Percentiles rank a stretch among this genome's conserved stretches.
Conservation (phyloP, 2,888 invertebrate genomes). For the Drosophila pegasa region DNA sequence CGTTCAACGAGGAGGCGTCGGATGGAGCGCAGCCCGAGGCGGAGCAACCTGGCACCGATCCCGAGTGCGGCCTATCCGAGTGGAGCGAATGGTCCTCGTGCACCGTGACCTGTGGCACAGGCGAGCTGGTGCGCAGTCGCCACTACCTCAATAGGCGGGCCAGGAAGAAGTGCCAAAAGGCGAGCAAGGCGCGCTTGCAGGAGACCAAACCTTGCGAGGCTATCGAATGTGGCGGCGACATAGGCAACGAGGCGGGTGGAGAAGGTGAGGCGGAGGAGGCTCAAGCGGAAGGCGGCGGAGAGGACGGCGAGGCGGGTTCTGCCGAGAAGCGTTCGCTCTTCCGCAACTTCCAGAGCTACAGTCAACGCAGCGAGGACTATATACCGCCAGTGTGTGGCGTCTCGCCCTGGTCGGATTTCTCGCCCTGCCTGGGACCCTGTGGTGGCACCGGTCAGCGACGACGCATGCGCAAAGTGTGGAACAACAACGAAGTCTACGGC, state of each 20-base stretch:
- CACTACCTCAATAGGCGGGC: conserved; percentile 88
- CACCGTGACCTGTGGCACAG: conserved; percentile 89
- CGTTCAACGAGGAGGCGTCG: conserved; percentile 76
- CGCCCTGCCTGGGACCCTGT: conserved; percentile 92
- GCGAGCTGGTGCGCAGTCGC: conserved; percentile 90
- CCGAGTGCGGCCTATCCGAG: conserved; percentile 89
- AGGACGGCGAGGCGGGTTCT: conserved; percentile 43
- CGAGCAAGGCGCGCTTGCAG: conserved; percentile 84
- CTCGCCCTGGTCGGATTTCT: conserved; percentile 92
- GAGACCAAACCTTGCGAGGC: conserved; percentile 85
- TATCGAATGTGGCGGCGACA: conserved; percentile 82
- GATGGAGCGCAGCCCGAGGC: conserved; percentile 55
- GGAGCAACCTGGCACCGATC: conserved; percentile 77
- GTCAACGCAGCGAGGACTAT: conserved; percentile 78
- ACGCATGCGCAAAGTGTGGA: conserved; percentile 85
- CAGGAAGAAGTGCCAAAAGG: conserved; percentile 87
- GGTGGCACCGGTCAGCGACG: conserved; percentile 89
- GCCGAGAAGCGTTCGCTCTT: conserved; percentile 71
- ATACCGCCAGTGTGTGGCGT: conserved; percentile 87
- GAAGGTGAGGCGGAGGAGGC: conserved; percentile 36
- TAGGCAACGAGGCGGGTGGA: conserved; percentile 53
- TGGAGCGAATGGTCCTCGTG: conserved; percentile 94
- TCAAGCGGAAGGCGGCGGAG: conserved; percentile 38
- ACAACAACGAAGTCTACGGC: conserved; percentile 81
- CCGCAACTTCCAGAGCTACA: conserved; percentile 77